phyloP scores from a whole-genome alignment of 2,113 vertebrate species.

The Amblyopsis rosae region DNA sequence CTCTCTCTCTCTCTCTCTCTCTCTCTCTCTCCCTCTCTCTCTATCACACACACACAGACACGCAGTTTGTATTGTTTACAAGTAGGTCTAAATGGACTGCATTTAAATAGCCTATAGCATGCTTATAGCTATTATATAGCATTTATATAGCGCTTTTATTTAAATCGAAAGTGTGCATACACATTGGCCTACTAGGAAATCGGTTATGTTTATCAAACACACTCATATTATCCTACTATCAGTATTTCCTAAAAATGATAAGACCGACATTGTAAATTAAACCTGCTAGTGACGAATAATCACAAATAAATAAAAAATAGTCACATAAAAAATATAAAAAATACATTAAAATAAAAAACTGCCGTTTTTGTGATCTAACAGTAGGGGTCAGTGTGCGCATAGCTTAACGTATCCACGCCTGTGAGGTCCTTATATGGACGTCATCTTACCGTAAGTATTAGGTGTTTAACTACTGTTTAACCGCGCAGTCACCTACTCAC shows the following conservation, averaged over 20 bases:
- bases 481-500: not conserved
- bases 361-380: slow-evolving; percentile 22
- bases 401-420: not conserved
- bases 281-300: not conserved
- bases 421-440: not conserved
- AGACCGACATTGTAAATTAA: not conserved
- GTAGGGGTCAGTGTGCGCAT: slow-evolving; percentile 52
- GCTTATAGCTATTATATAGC: no score
- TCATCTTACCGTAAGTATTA: no score
- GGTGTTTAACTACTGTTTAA: not conserved
- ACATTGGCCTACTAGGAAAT: no score
- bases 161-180: no score
- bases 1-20: not conserved
- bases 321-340: no score
- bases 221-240: no score
- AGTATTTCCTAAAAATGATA: not conserved
- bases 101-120: no score
- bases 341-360: not conserved
- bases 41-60: slow-evolving; percentile 8
- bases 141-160: no score
- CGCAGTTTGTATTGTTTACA: slow-evolving; percentile 7
- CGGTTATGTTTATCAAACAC: no score
- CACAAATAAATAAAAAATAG: no score
- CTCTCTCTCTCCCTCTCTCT: slow-evolving; percentile 10
- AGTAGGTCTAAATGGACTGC: no score